These are phyloP conservation scores for Drosophila ironensis DNA, from an alignment of 1,140 invertebrate genomes.

Conservation along the genomic window DNA sequence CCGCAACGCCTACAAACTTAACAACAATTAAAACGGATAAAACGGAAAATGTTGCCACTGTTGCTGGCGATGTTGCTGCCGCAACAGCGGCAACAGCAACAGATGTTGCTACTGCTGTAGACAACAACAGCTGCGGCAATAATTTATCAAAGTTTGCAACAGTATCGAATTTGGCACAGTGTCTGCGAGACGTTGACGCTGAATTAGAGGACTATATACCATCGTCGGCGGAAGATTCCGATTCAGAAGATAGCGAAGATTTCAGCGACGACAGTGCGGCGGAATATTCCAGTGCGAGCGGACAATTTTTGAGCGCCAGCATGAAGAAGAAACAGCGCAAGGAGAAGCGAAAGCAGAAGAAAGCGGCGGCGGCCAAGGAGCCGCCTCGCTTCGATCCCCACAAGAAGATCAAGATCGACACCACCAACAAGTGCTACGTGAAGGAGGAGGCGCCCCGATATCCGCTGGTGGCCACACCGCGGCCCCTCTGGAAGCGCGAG, in stretches of 20 bases:
- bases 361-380: constrained; percentile 41
- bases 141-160: constrained; percentile 82
- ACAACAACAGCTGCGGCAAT: constrained; percentile 72
- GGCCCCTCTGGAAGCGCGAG: constrained; percentile 84
- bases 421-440: constrained; percentile 81
- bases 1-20: constrained; percentile 21
- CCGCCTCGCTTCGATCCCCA: constrained; percentile 74
- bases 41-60: constrained; percentile 9
- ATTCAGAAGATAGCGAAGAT: background rate
- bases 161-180: constrained; percentile 82
- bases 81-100: background rate
- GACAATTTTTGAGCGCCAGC: constrained; percentile 60
- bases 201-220: constrained; percentile 81
- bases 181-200: constrained; percentile 81
- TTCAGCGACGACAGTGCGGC: constrained; percentile 52
- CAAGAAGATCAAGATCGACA: constrained; percentile 81
- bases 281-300: constrained; percentile 69
- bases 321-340: constrained; percentile 81
- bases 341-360: constrained; percentile 72
- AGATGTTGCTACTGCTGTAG: constrained; percentile 12
- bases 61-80: constrained; percentile 16
- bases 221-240: constrained; percentile 70
- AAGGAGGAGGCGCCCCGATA: constrained; percentile 83
- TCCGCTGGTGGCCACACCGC: constrained; percentile 84
- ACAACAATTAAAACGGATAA: constrained; percentile 2